Conservation (phyloP, 2,113 vertebrate genomes). For the Eurypyga helias region DNA sequence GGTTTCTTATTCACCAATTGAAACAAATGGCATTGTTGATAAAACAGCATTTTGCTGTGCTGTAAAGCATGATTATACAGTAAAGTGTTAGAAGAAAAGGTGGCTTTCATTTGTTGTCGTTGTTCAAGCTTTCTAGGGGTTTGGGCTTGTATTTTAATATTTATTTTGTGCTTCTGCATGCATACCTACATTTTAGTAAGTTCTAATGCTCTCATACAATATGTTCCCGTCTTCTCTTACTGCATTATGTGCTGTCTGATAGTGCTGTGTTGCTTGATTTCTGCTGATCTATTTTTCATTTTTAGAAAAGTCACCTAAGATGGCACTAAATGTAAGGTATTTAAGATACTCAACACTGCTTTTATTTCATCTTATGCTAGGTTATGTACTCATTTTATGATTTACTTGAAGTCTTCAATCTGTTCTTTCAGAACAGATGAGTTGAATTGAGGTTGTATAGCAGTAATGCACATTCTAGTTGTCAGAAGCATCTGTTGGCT, state of each 20-base stretch:
- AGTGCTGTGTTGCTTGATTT: background rate
- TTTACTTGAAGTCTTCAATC: background rate
- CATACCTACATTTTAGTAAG: background rate
- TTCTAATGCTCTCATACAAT: background rate
- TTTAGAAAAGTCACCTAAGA: background rate
- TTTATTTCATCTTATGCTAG: background rate
- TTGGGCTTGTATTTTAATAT: background rate
- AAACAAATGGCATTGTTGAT: background rate
- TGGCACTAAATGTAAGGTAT: background rate
- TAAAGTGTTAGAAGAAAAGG: background rate
- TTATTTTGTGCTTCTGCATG: background rate
- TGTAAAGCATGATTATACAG: background rate
- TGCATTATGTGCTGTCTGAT: background rate
- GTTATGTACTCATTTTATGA: background rate
- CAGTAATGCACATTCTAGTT: background rate
- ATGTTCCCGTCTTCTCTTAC: background rate
- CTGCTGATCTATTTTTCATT: background rate
- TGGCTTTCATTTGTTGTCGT: background rate
- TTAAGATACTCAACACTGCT: background rate
- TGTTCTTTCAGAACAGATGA: background rate
- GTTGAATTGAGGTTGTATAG: background rate
- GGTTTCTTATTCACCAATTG: background rate
- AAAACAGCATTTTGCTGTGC: background rate
- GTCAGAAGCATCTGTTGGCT: background rate
- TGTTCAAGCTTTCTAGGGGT: background rate